Conservation (phyloP, 2,113 vertebrate genomes). For the Nipponia nippon region DNA sequence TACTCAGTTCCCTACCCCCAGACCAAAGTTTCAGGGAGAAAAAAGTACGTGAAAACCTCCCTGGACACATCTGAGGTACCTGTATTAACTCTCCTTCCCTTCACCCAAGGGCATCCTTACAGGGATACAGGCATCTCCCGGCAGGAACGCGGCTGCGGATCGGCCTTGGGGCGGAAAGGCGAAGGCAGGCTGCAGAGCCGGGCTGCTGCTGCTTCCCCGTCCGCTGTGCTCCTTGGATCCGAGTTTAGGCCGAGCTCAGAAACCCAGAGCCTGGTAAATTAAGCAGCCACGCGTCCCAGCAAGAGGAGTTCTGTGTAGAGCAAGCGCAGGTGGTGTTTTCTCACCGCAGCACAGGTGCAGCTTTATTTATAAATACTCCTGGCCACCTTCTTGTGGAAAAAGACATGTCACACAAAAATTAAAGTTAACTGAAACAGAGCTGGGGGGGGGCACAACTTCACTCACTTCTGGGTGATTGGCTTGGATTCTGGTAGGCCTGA, state of each 20-base stretch:
- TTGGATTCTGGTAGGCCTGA: background rate
- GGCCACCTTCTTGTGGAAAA: background rate
- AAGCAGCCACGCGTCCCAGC: background rate
- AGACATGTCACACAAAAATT: background rate
- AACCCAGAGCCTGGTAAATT: background rate
- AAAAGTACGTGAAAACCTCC: background rate
- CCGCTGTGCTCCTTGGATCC: background rate
- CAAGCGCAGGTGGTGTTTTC: slow-evolving; percentile 53
- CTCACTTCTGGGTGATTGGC: background rate
- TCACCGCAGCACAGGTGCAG: slow-evolving; percentile 67
- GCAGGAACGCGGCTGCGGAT: background rate
- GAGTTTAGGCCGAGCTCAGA: background rate
- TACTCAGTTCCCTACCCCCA: background rate
- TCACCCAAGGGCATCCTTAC: rapidly evolving
- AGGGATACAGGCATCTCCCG: background rate
- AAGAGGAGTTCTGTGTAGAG: background rate
- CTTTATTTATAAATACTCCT: background rate
- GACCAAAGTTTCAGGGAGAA: background rate
- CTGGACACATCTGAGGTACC: too few relatives aligned
- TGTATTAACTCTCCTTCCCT: rapidly evolving
- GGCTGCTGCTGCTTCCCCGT: background rate
- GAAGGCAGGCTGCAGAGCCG: background rate
- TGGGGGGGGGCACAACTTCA: background rate
- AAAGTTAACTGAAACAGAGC: background rate
- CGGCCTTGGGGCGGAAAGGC: too few relatives aligned